These are phyloP conservation scores for Rhynchomys soricoides DNA, from an alignment of 2,113 vertebrate genomes.

Conservation along the genomic window DNA sequence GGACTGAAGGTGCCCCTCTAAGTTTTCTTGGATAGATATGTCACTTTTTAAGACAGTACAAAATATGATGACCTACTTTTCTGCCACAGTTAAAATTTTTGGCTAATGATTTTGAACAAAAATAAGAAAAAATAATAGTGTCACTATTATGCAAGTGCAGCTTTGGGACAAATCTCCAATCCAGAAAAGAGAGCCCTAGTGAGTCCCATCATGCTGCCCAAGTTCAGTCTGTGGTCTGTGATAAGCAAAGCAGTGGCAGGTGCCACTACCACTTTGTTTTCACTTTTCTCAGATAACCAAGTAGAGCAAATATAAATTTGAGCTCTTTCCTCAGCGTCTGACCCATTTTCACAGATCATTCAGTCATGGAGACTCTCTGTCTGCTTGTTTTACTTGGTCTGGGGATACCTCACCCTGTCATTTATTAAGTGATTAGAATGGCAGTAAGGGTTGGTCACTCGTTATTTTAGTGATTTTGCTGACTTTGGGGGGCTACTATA, in stretches of 20 bases:
- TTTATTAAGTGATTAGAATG: neutral
- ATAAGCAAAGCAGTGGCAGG: neutral
- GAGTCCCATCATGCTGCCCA: neutral
- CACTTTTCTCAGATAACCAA: neutral
- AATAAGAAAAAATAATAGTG: neutral
- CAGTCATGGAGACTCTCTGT: neutral
- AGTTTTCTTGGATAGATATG: constrained; percentile 20
- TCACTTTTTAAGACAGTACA: neutral
- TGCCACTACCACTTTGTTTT: neutral
- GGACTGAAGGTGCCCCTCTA: neutral
- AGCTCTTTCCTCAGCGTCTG: neutral
- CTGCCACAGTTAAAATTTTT: constrained; percentile 6
- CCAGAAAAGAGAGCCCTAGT: neutral
- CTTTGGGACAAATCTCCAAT: neutral
- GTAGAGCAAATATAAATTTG: neutral
- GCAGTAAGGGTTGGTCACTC: neutral
- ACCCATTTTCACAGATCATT: neutral
- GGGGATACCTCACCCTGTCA: neutral
- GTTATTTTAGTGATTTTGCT: constrained; percentile 7
- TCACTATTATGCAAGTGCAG: neutral
- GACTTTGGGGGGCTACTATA: neutral
- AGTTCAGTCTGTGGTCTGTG: neutral
- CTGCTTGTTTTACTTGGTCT: neutral
- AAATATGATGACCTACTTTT: neutral
- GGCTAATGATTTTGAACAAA: neutral